phyloP scores from a whole-genome alignment of 2,113 vertebrate genomes.

The Guaruba guarouba region DNA sequence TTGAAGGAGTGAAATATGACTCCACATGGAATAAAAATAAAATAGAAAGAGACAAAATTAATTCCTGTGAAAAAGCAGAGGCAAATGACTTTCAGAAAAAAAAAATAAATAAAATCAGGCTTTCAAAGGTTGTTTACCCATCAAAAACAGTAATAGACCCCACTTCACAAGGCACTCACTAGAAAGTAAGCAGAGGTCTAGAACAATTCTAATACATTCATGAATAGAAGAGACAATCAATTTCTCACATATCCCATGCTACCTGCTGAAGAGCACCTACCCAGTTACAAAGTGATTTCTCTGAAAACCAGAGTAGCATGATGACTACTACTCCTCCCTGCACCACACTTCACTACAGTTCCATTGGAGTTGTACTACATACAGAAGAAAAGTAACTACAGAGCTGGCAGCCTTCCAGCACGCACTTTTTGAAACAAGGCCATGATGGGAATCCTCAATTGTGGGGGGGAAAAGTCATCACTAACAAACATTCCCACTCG shows the following conservation, averaged over 20 bases:
- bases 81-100: background rate
- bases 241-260: background rate
- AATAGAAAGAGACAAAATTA: background rate
- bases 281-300: background rate
- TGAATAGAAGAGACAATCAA: rapidly evolving
- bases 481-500: background rate
- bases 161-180: background rate
- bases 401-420: background rate
- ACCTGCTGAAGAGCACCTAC: background rate
- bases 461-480: background rate
- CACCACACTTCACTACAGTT: background rate
- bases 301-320: background rate
- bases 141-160: background rate
- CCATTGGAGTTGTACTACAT: rapidly evolving
- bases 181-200: background rate
- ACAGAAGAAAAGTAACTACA: background rate
- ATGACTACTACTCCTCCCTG: background rate
- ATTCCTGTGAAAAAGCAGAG: background rate
- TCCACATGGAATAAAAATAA: background rate
- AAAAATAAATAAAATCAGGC: background rate
- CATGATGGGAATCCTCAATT: background rate
- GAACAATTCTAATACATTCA: background rate
- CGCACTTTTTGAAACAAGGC: background rate
- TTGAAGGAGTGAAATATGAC: background rate
- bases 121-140: background rate